Percentiles rank a stretch among this genome's conserved stretches.
Evolutionary conservation across 2,113 vertebrate species (phyloP).

Genomic region (Coregonus clupeaformis): DNA sequence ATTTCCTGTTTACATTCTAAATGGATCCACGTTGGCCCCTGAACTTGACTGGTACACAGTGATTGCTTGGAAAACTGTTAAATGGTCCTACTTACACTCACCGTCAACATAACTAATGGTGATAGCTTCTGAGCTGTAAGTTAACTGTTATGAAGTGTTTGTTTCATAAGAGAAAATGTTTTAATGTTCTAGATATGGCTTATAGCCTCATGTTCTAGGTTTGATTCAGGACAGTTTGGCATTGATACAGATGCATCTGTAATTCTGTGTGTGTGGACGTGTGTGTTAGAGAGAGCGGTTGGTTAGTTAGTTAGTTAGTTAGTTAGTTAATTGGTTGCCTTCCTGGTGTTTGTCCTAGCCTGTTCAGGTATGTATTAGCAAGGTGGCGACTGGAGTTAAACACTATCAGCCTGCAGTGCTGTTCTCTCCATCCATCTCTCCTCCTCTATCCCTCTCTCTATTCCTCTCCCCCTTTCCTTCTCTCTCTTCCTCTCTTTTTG

Average conservation of each 20-base stretch:
- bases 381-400: conserved; percentile 63
- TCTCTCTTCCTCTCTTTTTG: no score
- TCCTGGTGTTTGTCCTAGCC: conserved; percentile 63
- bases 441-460: no score
- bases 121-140: conserved; percentile 5
- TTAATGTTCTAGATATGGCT: neutral
- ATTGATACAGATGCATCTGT: no score
- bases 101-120: conserved; percentile 21
- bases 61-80: conserved; percentile 25
- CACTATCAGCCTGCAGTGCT: conserved; percentile 61
- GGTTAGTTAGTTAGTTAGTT: neutral
- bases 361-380: conserved; percentile 68
- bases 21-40: conserved; percentile 30
- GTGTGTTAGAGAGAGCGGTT: no score
- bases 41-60: conserved; percentile 13
- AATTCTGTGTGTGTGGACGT: no score
- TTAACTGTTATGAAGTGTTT: conserved; percentile 22
- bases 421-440: conserved; percentile 5
- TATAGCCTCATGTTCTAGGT: no score
- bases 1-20: conserved; percentile 50
- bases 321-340: conserved; percentile 59
- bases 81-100: conserved; percentile 17
- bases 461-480: no score
- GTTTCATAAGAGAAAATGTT: neutral
- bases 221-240: no score